These are phyloP conservation scores for Pseudochirops corinnae DNA, from an alignment of 2,797 vertebrate genomes.

Conservation along the genomic window DNA sequence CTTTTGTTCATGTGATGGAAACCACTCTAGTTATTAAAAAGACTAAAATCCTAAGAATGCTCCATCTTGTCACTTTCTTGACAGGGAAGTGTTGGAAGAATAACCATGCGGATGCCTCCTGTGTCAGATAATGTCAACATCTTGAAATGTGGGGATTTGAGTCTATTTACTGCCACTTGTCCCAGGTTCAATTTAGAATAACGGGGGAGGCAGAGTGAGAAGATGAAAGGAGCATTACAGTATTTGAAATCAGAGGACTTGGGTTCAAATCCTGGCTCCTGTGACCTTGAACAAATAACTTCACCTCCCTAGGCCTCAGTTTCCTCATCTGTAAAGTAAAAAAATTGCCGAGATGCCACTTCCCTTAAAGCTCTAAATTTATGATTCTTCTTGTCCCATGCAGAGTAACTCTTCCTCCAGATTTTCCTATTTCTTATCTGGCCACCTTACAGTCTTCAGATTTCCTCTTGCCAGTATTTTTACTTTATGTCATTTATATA, in stretches of 20 bases:
- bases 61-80: neutral
- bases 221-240: neutral
- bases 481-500: neutral
- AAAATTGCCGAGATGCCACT: neutral
- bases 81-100: neutral
- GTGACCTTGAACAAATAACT: neutral
- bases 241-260: neutral
- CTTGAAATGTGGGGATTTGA: neutral
- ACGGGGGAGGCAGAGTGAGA: neutral
- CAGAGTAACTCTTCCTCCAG: neutral
- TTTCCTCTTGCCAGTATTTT: neutral
- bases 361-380: neutral
- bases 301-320: neutral
- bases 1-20: neutral
- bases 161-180: neutral
- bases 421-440: neutral
- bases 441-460: neutral
- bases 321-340: neutral
- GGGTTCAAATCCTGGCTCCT: neutral
- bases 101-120: neutral
- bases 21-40: neutral
- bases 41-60: slow-evolving; percentile 4
- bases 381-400: neutral
- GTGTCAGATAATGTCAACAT: neutral
- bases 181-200: neutral